Evolutionary conservation across 2,797 vertebrate genomes (phyloP), one percentile per base, ranked within the genome.

Genomic region (Eremophila alpestris): DNA sequence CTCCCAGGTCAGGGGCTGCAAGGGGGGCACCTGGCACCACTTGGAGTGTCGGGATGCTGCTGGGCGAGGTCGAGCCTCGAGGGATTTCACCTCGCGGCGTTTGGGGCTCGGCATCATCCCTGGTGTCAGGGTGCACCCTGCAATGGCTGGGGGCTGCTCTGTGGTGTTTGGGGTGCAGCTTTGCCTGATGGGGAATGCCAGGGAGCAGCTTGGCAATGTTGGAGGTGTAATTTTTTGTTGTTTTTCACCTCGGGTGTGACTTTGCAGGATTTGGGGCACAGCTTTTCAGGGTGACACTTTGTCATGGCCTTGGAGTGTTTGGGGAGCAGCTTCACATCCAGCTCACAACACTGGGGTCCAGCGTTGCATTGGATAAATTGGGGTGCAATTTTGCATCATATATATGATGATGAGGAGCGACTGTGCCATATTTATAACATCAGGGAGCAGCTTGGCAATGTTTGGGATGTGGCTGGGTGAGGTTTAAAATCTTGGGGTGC

Each of bases 1-100:
- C 92, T 99, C 99, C 63, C 99, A 99, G 99, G 99, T 99, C 64
- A 76, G 83, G 52, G 71, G 96, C 93, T 24, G 26, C n/a, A 2
- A 36, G 36, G 17, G 21, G 56, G 43, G 9, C 56, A 22, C 71
- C 70, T 3, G 56, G 38, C 40, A 32, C 56, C 23, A 0, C 49
- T 0, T 8, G 86, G 36, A 8, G 9, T 29, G 19, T 51, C 11
- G 13, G 43, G 77, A 8, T 18, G 74, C 48, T 41, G 49, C 75
- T 0, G 30, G 73, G 64, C 11, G 12, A 86, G 83, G 73, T 4
- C 4, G 15, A 7, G 22, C 20, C 16, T 13, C 10, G 7, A 1
- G 46, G 48, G 79, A 32, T 41, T 51, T 10, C 46, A 0, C 49
- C 43, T 43, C 1, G 32, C 22, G 0, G 70, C 0, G 1, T 22